Conservation (phyloP, 1,140 invertebrate genomes). For the Brachionus plicatilis region DNA sequence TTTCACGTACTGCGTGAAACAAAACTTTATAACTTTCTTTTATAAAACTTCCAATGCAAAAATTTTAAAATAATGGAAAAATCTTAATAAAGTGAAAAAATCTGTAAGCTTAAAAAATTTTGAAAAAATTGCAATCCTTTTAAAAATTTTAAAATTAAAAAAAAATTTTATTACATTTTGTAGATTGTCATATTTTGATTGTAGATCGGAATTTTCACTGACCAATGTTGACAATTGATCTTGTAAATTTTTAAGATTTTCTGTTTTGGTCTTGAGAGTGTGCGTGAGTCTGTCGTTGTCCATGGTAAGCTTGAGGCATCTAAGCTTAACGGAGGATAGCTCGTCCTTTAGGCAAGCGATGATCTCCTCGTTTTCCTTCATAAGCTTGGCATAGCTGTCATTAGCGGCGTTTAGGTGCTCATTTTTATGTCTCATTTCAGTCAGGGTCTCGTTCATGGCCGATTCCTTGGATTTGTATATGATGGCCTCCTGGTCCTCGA, state of each 20-base stretch:
- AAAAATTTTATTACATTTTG: background rate
- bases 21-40: too few relatives aligned
- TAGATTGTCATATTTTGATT: background rate
- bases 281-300: background rate
- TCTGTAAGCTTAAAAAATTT: too few relatives aligned
- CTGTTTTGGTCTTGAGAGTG: background rate
- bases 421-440: background rate
- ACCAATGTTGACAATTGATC: background rate
- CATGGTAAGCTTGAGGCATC: slow-evolving; percentile 13
- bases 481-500: slow-evolving; percentile 48
- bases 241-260: slow-evolving; percentile 8
- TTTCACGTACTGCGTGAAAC: too few relatives aligned
- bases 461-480: slow-evolving; percentile 22
- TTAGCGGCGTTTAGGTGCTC: background rate
- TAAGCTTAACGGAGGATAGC: background rate
- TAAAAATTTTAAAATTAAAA: background rate
- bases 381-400: background rate
- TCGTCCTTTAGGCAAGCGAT: slow-evolving; percentile 12
- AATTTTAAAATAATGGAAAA: too few relatives aligned
- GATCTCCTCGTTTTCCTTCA: slow-evolving; percentile 2
- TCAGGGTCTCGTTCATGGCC: slow-evolving; percentile 1
- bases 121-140: too few relatives aligned
- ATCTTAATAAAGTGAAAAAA: too few relatives aligned
- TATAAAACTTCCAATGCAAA: too few relatives aligned
- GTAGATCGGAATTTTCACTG: background rate